Base-by-base conservation (phyloP, 2,888 invertebrate genomes). In the Tholera decimalis region DNA sequence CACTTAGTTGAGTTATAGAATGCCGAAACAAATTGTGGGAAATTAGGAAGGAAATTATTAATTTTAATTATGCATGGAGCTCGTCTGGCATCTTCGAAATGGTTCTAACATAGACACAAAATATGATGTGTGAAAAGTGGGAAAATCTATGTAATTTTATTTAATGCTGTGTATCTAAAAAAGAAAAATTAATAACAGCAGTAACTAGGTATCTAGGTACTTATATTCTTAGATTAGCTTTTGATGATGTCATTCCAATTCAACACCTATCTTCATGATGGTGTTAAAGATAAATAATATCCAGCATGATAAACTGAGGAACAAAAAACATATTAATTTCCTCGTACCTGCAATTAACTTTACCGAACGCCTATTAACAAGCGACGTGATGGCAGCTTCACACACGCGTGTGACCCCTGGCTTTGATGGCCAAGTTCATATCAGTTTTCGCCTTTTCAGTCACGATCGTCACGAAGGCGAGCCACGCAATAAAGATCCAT, bases 1-100 rank as follows among this genome's bases (percentile, higher is more conserved):
- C 88, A 89, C 89, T 87, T 88, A 89, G 88, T 88, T 82, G 77
- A 82, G 82, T 83, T 83, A 89, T 87, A 85, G 85, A 88, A 90
- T 70, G 28, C 39, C 9, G 1, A n/a, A 68, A 70, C 37, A 67
- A 73, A 67, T 46, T 67, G 50, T 22, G 18, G 22, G 11, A 50
- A 50, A 24, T 50, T 44, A 5, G 8, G 1, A 24, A 49, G 20
- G 6, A 26, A 39, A 46, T 26, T 26, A 60, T 44, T n/a, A 26
- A n/a, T 8, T 2, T 1, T 1, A 24, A 8, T 6, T 26, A 44
- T 58, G 44, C n/a, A 46, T 24, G 1, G 6, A 26, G 13, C 13
- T 26, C 28, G 18, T 43, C 7, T 37, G 37, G 59, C 15, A 30
- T 37, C 18, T 44, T 28, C 1, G 13, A 20, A 37, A 13, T 15